Percentiles rank a stretch among this genome's conserved stretches.
Conservation (phyloP, 1,140 invertebrate genomes). For the Phthorimaea operculella region DNA sequence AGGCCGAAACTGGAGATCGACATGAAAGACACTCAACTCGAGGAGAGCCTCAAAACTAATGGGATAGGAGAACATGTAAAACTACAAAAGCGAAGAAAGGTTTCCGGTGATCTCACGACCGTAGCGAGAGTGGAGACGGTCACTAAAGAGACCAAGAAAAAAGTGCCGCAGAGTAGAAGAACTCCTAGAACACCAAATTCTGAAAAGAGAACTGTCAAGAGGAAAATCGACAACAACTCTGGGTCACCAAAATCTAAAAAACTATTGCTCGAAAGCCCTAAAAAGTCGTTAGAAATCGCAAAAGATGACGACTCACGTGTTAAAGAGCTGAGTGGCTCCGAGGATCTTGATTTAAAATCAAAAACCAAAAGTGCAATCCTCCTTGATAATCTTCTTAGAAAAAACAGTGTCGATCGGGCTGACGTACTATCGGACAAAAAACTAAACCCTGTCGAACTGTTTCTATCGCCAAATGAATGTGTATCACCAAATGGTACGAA, state of each 20-base stretch:
- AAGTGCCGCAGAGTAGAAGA: slow-evolving; percentile 35
- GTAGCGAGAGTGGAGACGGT: slow-evolving; percentile 41
- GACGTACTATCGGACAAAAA: slow-evolving; percentile 42
- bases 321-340: slow-evolving; percentile 19
- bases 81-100: slow-evolving; percentile 67
- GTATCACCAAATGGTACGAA: slow-evolving; percentile 38
- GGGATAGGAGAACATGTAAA: slow-evolving; percentile 68
- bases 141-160: slow-evolving; percentile 52
- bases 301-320: neutral
- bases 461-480: slow-evolving; percentile 47
- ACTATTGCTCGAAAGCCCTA: slow-evolving; percentile 12
- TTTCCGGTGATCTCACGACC: slow-evolving; percentile 56
- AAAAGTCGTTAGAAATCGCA: neutral
- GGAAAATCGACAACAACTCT: slow-evolving; percentile 36
- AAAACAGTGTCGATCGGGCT: slow-evolving; percentile 68
- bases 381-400: slow-evolving; percentile 66
- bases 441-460: slow-evolving; percentile 56
- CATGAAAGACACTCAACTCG: slow-evolving; percentile 58
- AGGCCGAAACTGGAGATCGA: slow-evolving; percentile 63
- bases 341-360: slow-evolving; percentile 42
- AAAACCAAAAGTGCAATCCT: slow-evolving; percentile 65
- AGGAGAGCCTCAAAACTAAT: slow-evolving; percentile 59
- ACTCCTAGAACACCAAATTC: slow-evolving; percentile 30
- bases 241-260: slow-evolving; percentile 40
- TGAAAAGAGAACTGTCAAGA: slow-evolving; percentile 48